Evolutionary conservation across 1,140 invertebrate species (phyloP).

Genomic region (Zaprionus camerounensis): DNA sequence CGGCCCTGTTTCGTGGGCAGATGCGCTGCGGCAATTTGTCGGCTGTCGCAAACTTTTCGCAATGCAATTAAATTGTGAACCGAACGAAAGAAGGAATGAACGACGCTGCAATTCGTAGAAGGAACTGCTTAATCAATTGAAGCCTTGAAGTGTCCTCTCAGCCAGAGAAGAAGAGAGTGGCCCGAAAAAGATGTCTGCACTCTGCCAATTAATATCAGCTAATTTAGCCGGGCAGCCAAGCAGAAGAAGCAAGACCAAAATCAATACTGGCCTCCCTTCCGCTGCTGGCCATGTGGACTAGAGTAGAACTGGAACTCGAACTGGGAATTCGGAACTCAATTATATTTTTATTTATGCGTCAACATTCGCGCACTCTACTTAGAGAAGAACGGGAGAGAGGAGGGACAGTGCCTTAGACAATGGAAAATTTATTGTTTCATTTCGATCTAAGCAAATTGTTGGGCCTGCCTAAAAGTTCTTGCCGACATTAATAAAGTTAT

Average conservation of each 20-base stretch:
- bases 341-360: conserved; percentile 81
- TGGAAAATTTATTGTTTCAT: conserved; percentile 74
- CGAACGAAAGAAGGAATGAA: not conserved
- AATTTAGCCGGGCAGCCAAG: conserved; percentile 60
- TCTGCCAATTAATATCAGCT: conserved; percentile 67
- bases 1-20: conserved; percentile 18
- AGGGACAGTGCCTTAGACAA: conserved; percentile 47
- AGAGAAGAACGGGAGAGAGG: conserved; percentile 27
- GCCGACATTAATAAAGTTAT: conserved; percentile 72
- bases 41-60: conserved; percentile 62
- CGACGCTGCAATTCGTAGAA: not conserved
- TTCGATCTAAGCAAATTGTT: conserved; percentile 75
- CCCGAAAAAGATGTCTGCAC: conserved; percentile 41
- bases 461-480: conserved; percentile 21
- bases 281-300: conserved; percentile 25
- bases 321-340: conserved; percentile 58
- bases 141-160: conserved; percentile 22
- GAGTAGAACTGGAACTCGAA: not conserved
- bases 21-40: conserved; percentile 59
- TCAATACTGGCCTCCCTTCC: conserved; percentile 50
- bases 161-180: not conserved
- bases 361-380: conserved; percentile 78
- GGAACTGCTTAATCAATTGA: conserved; percentile 63
- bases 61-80: conserved; percentile 73
- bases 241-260: conserved; percentile 47